Conservation (phyloP, 1,140 invertebrate genomes). For the Pantala flavescens region DNA sequence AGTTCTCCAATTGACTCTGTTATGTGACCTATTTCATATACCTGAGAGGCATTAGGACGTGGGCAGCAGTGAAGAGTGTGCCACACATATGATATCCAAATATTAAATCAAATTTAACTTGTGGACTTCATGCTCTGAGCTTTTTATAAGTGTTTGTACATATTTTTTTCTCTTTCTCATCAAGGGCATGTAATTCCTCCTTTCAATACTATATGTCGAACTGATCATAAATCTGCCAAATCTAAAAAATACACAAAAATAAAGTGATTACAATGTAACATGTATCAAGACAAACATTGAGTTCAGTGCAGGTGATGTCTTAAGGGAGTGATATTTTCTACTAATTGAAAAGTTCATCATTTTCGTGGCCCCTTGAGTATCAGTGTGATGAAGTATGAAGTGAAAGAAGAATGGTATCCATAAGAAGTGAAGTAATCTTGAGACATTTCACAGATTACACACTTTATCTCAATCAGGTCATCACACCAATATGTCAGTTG, state of each 20-base stretch:
- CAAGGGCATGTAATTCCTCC: slow-evolving; percentile 7
- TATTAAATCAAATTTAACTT: background rate
- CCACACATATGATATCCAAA: background rate
- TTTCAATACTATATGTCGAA: background rate
- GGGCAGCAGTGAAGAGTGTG: background rate
- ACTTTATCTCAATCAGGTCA: background rate
- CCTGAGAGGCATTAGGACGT: background rate
- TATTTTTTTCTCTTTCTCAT: slow-evolving; percentile 7
- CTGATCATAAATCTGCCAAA: background rate
- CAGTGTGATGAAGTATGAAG: background rate
- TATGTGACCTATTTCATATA: background rate
- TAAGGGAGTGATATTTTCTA: background rate
- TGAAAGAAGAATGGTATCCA: background rate
- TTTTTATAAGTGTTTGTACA: slow-evolving; percentile 10
- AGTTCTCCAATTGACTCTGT: background rate
- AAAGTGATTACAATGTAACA: background rate
- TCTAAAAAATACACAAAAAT: background rate
- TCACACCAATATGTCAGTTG: background rate
- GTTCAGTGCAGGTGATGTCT: background rate
- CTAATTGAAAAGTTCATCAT: background rate
- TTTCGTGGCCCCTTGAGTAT: background rate
- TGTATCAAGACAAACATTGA: background rate
- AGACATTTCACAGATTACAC: background rate
- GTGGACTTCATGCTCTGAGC: slow-evolving; percentile 7
- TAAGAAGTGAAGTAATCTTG: background rate